Evolutionary conservation across 2,113 vertebrate species (phyloP).

Genomic region (Tragelaphus buxtoni): DNA sequence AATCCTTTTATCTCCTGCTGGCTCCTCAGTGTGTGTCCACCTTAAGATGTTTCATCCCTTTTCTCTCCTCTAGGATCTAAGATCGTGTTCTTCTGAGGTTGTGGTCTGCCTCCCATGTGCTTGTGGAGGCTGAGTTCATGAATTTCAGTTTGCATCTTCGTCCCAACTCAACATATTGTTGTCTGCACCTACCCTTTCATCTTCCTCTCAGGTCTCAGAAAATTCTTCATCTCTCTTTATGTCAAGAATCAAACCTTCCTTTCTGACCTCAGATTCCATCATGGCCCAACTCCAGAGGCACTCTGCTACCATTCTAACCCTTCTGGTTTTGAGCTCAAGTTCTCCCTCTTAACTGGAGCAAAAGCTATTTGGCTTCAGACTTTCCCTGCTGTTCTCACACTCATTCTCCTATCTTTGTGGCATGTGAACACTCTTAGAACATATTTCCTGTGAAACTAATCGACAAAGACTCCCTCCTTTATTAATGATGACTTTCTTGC

Average conservation of each 20-base stretch:
- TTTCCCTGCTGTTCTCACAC: not conserved
- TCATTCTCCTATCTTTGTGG: not conserved
- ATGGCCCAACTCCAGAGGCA: not conserved
- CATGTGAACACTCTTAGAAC: not conserved
- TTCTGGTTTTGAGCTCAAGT: not conserved
- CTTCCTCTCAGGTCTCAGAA: not conserved
- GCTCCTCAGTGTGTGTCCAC: not conserved
- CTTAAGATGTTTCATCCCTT: not conserved
- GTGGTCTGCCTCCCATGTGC: accelerated
- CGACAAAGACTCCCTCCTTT: not conserved
- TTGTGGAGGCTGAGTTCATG: not conserved
- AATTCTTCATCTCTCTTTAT: not conserved
- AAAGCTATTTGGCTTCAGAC: not conserved
- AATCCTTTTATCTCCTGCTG: not conserved
- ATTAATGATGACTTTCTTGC: not conserved
- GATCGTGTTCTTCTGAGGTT: not conserved
- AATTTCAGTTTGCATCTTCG: not conserved
- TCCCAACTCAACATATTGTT: not conserved
- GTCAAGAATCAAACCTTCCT: not conserved
- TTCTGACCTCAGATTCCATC: not conserved
- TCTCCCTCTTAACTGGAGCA: not conserved
- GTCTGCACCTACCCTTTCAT: not conserved
- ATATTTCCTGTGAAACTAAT: not conserved
- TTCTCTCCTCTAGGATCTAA: not conserved
- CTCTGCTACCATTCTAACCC: not conserved